Evolutionary conservation across 2,888 invertebrate species (phyloP).

Genomic region (Agonopterix heracliana): DNA sequence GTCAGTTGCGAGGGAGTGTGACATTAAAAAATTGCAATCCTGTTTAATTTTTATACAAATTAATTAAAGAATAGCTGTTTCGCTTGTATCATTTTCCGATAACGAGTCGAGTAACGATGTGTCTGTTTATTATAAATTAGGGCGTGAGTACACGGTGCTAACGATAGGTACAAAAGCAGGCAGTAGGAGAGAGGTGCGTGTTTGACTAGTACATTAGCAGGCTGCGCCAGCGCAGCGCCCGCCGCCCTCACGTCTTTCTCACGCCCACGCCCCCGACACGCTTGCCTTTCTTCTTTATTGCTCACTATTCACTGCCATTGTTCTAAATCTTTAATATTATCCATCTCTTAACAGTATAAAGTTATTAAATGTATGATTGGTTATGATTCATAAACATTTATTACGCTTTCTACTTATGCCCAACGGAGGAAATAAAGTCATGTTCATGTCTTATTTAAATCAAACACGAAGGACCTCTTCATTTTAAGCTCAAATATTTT

Average conservation of each 20-base stretch:
- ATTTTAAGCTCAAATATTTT: not conserved
- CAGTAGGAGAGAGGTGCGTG: slow-evolving; percentile 36
- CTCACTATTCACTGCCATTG: slow-evolving; percentile 35
- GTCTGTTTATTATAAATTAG: not conserved
- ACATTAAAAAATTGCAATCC: too few relatives aligned
- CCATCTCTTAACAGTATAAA: slow-evolving; percentile 8
- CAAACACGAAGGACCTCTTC: too few relatives aligned
- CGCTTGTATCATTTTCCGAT: too few relatives aligned
- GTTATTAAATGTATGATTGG: slow-evolving; percentile 6
- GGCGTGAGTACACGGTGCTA: not conserved
- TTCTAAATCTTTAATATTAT: slow-evolving; percentile 18
- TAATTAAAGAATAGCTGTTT: too few relatives aligned
- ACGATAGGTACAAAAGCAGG: not conserved
- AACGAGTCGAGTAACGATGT: too few relatives aligned
- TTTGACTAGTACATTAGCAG: slow-evolving; percentile 58
- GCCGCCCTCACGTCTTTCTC: slow-evolving; percentile 56
- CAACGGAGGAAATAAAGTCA: not conserved
- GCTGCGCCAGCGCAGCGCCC: slow-evolving; percentile 30
- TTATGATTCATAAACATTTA: slow-evolving; percentile 9
- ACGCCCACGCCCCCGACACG: slow-evolving; percentile 49
- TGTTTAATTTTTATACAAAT: too few relatives aligned
- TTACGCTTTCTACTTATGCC: slow-evolving; percentile 5
- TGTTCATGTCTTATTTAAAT: too few relatives aligned
- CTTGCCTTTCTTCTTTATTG: slow-evolving; percentile 54
- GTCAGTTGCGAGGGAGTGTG: too few relatives aligned